Percentiles rank a stretch among this genome's conserved stretches.
These are phyloP conservation scores for Benthosema pterotum DNA, from an alignment of 2,797 vertebrate genomes.

Conservation along the genomic window DNA sequence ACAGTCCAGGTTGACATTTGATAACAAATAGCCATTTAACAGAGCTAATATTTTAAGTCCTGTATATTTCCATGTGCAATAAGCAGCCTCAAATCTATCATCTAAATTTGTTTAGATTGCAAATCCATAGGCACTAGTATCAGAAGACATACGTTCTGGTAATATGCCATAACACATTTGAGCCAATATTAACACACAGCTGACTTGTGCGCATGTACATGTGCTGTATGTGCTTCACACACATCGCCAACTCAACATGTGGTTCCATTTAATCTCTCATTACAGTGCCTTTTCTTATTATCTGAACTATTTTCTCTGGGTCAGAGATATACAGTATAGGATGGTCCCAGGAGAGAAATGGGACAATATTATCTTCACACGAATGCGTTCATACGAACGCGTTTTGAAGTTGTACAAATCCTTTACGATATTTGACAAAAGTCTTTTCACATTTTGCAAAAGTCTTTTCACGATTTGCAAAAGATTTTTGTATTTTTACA, in stretches of 20 bases:
- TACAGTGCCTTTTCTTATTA: constrained; percentile 3
- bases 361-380: too few relatives aligned
- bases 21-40: constrained; percentile 4
- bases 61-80: constrained; percentile 2
- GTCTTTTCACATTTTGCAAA: too few relatives aligned
- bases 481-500: too few relatives aligned
- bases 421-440: too few relatives aligned
- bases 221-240: neutral
- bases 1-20: constrained; percentile 6
- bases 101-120: neutral
- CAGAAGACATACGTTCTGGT: constrained; percentile 8
- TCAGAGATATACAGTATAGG: constrained; percentile 2
- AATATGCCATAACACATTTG: constrained; percentile 1
- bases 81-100: neutral
- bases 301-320: neutral
- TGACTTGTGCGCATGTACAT: constrained; percentile 1
- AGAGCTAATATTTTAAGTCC: neutral
- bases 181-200: constrained; percentile 1
- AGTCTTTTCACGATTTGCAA: too few relatives aligned
- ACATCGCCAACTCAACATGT: constrained; percentile 1
- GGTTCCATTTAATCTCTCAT: constrained; percentile 27
- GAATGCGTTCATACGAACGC: too few relatives aligned
- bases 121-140: constrained; percentile 2
- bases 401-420: too few relatives aligned
- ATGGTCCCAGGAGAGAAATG: neutral